Base-by-base conservation (phyloP, 1,140 invertebrate species). In the Aphelenchoides avenae region DNA sequence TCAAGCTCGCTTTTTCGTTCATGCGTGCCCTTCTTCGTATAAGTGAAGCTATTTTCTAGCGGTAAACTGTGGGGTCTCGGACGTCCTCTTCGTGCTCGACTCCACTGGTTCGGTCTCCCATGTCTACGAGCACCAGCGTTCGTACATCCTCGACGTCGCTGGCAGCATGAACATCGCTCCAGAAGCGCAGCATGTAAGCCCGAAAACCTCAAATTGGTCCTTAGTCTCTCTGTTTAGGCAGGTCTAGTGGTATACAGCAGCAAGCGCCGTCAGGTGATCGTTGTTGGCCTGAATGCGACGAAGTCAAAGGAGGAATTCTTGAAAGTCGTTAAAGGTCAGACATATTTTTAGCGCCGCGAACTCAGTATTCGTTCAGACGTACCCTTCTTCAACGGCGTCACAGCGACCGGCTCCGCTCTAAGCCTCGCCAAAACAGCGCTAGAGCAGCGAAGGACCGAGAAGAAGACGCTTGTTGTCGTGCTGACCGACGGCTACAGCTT, bases 191-290 rank as follows among this genome's bases (percentile, higher is more conserved):
- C 52, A 53, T 53, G 52, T 53, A 5, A 26, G 18, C 41, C 30
- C 30, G 30, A n/a, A n/a, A 13, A 36, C 18, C 18, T 13, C 18
- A 36, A 18, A 36, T 13, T 36, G 18, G 11, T 13, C 18, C 13
- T 13, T 18, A 36, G 34, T 36, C 11, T 13, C 18, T 36, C 34
- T 13, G 13, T 36, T 13, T 36, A 44, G 51, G 51, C 33, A 31
- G 54, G 54, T 2, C 52, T 57, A 22, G 33, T 57, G 2, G 20
- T 57, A 3, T 57, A 57, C 37, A 57, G 54, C 54, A 57, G 54
- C 37, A 57, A 57, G 43, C 30, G 18, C 5, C 29, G 54, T 29
- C 54, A 57, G 31, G 18, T 15, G 0, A 57, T 57, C 6, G 54
- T 58, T 5, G 13, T 59, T 2, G 43, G 31, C 5, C 13, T 57